Evolutionary conservation across 2,113 vertebrate species (phyloP), one percentile per base, ranked within the genome.

Genomic region (Chauna torquata): DNA sequence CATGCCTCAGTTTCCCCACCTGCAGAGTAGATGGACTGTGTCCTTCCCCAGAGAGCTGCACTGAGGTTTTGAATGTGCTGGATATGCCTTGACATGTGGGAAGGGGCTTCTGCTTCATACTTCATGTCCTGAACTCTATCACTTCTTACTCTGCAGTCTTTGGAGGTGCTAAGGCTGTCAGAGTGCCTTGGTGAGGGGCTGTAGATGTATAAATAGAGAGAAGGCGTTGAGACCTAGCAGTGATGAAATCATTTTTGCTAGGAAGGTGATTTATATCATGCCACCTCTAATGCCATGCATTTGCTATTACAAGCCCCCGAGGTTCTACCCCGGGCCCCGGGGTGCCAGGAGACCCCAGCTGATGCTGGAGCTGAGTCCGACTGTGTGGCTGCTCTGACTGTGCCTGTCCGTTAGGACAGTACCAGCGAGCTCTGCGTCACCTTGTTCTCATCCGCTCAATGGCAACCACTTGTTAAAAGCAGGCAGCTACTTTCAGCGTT

Each of bases 271-370:
- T 79, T 59, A 8, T n/a, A 42, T n/a, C 3, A 5, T 8, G 6
- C 9, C 6, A 87, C 71, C 84, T 61, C 62, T 50, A 72, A 68
- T 22, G 23, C 10, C 54, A 34, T 12, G 9, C 13, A 20, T 80
- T 47, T 79, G 22, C 18, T 66, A 3, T 57, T 25, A 72, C 7
- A 58, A 92, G 75, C 8, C 15, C 17, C 27, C 3, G 74, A 91
- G 23, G 13, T 32, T 87, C 49, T 25, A 36, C 57, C 30, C 10
- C 54, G 44, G 75, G 38, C 8, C 70, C 19, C 61, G 62, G 57
- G 0, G 0, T 25, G 28, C n/a, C 76, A 54, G 74, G 34, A 54
- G 9, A 52, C 15, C 13, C 66, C 32, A 17, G 4, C 0, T 7
- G 22, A 50, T 34, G 42, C 52, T 0, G 5, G 38, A 75, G 4